Base-by-base conservation (phyloP, 2,113 vertebrate species). In the Grantiella picta region DNA sequence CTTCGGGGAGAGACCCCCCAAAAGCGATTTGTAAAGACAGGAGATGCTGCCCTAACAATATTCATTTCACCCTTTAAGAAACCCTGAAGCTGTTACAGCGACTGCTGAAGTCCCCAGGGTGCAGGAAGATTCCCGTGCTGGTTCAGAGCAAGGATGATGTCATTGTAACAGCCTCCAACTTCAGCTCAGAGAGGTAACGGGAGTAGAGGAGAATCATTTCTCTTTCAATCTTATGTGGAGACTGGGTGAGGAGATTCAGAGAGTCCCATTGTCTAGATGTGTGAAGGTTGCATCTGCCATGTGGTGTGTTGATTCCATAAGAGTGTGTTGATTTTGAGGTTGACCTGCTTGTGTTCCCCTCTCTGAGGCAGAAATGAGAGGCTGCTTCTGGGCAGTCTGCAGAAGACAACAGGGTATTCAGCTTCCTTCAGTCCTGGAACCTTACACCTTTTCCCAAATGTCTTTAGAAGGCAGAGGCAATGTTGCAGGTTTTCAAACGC, bases 71-170 rank as follows among this genome's bases (percentile, higher is more conserved):
- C 94, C 91, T 98, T 96, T 97, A 98, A 99, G 99, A 99, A 97
- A 99, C 99, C 8, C 92, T 99, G 94, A 99, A 99, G 98, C 98
- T 99, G 89, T 98, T 99, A 77, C 99, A 99, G 98, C 99, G 99
- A 97, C 97, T 99, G 95, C 98, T 99, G 82, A 99, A 99, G 97
- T 99, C 99, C 19, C 99, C 99, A 15, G 99, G 99, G 91, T 99
- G 99, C 94, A 98, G 99, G 95, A 99, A 99, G 98, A 99, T 99
- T 95, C 99, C 99, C 1, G 99, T 99, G 64, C 97, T 99, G 95
- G 99, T 99, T 29, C 99, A 99, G 97, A 99, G 98, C 97, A 99
- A 99, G 96, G 99, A 99, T 22, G 99, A 99, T 80, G 99, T 99
- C 96, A 99, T 99, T 50, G 99, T 99, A 75, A 99, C 99, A 0